These are phyloP conservation scores for Spheniscus mendiculus DNA, from an alignment of 2,113 vertebrate species.

Conservation along the genomic window DNA sequence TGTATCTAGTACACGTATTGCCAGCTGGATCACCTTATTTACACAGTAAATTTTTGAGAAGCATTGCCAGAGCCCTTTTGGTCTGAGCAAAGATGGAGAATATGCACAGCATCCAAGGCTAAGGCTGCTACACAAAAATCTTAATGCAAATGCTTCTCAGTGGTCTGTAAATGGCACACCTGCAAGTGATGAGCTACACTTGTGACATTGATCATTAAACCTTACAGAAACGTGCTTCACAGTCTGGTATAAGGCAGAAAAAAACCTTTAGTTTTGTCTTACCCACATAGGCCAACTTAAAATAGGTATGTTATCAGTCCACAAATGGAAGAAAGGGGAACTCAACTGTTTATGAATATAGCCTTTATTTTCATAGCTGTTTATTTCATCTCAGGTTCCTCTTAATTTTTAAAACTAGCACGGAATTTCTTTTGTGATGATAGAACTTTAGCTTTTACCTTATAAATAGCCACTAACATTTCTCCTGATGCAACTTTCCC, in stretches of 20 bases:
- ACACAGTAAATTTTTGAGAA: background rate
- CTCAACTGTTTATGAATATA: background rate
- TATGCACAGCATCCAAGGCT: background rate
- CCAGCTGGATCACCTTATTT: background rate
- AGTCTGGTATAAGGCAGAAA: background rate
- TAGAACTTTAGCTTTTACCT: background rate
- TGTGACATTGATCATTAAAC: background rate
- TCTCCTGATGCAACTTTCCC: background rate
- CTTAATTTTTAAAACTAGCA: background rate
- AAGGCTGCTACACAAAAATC: background rate
- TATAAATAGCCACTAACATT: background rate
- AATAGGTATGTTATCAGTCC: background rate
- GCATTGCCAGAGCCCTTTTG: background rate
- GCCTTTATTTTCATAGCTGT: background rate
- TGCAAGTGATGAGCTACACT: background rate
- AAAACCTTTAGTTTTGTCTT: background rate
- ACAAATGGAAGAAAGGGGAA: background rate
- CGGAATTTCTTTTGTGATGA: background rate
- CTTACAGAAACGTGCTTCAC: background rate
- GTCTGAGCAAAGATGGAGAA: background rate
- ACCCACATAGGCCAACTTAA: background rate
- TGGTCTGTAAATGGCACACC: background rate
- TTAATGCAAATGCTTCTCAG: background rate
- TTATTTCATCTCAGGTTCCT: background rate
- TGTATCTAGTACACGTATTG: background rate